phyloP scores from a whole-genome alignment of 2,888 invertebrate genomes.

The Abrostola tripartita region DNA sequence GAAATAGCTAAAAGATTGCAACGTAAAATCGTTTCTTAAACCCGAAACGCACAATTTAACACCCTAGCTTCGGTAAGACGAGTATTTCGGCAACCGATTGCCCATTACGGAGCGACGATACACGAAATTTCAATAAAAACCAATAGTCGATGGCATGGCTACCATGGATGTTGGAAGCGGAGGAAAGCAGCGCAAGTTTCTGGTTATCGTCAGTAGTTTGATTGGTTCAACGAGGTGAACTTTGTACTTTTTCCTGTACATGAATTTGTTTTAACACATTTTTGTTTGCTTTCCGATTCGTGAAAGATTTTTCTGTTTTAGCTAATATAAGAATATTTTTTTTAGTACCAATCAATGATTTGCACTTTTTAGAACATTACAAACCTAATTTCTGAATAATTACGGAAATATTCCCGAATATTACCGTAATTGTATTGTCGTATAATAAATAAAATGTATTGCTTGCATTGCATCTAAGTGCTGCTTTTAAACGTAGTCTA shows the following conservation, averaged over 20 bases:
- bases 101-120: slow-evolving; percentile 78
- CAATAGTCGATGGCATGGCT: slow-evolving; percentile 59
- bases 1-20: slow-evolving; percentile 69
- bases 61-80: slow-evolving; percentile 63
- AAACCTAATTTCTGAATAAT: too few species aligned
- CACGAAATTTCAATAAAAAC: slow-evolving; percentile 84
- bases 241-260: slow-evolving; percentile 28
- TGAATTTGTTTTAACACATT: slow-evolving; percentile 14
- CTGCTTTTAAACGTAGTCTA: too few species aligned
- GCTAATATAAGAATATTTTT: neutral
- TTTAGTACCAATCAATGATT: too few species aligned
- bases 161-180: slow-evolving; percentile 21
- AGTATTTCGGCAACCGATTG: slow-evolving; percentile 76
- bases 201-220: slow-evolving; percentile 44
- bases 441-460: too few species aligned
- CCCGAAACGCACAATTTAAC: slow-evolving; percentile 78
- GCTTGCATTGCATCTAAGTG: too few species aligned
- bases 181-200: slow-evolving; percentile 38
- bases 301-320: neutral
- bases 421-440: too few species aligned
- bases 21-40: slow-evolving; percentile 67
- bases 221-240: slow-evolving; percentile 48
- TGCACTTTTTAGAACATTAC: too few species aligned
- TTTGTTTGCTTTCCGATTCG: slow-evolving; percentile 13
- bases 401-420: too few species aligned